phyloP scores from a whole-genome alignment of 2,797 vertebrate species.

The Malacoctenus gilli region DNA sequence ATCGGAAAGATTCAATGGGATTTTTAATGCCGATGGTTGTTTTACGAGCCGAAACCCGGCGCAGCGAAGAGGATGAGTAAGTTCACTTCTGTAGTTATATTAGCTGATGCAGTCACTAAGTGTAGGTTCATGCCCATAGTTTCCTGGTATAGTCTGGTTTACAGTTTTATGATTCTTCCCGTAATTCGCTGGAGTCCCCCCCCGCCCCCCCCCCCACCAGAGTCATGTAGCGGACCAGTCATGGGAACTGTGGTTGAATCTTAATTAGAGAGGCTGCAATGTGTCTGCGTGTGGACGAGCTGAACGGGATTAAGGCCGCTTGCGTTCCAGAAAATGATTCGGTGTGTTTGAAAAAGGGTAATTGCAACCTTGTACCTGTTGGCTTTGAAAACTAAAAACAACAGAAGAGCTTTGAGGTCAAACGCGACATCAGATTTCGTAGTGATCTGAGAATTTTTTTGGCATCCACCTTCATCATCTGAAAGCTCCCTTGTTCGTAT shows the following conservation, averaged over 20 bases:
- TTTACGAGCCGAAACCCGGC: constrained; percentile 46
- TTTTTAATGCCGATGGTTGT: constrained; percentile 33
- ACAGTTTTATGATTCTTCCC: constrained; percentile 78
- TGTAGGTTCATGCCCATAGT: constrained; percentile 71
- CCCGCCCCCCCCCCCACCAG: constrained; percentile 53
- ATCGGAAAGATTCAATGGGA: constrained; percentile 52
- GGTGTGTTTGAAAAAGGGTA: constrained; percentile 43
- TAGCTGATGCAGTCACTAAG: constrained; percentile 68
- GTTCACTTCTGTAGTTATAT: constrained; percentile 62
- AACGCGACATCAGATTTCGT: constrained; percentile 9
- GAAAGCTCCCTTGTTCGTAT: not conserved
- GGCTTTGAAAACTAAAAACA: constrained; percentile 33
- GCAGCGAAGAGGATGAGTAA: constrained; percentile 61
- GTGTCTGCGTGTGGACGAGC: constrained; percentile 55
- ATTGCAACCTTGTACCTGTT: constrained; percentile 49
- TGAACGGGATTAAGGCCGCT: constrained; percentile 48
- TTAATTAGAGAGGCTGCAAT: constrained; percentile 73
- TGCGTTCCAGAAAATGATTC: constrained; percentile 37
- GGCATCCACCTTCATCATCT: not conserved
- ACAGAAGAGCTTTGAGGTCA: constrained; percentile 36
- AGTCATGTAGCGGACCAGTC: constrained; percentile 52
- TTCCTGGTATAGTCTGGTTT: constrained; percentile 79
- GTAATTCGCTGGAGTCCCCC: constrained; percentile 73
- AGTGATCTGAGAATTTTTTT: constrained; percentile 11
- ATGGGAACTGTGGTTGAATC: constrained; percentile 70